Evolutionary conservation across 2,797 vertebrate species (phyloP).

Genomic region (Aviceda leuphotes): DNA sequence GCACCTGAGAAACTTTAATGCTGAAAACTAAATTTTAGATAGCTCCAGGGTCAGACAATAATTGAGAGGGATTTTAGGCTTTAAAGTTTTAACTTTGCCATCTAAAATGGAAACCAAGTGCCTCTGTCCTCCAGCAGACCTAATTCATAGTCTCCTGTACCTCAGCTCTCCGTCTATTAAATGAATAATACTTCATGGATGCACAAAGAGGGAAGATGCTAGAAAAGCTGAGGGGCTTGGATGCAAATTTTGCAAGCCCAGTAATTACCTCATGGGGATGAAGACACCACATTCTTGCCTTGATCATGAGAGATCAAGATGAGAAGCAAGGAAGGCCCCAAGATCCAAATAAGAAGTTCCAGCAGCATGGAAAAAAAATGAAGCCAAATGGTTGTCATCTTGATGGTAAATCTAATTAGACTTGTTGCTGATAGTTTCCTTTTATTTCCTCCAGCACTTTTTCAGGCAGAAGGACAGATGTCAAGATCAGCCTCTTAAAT

Average conservation of each 20-base stretch:
- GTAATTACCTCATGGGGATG: background rate
- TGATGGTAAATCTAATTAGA: background rate
- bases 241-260: background rate
- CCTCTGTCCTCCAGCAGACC: background rate
- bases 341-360: background rate
- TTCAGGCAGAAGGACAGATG: constrained; percentile 26
- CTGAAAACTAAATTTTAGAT: background rate
- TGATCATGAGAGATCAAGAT: background rate
- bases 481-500: constrained; percentile 24
- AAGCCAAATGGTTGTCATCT: background rate
- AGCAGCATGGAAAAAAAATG: background rate
- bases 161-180: background rate
- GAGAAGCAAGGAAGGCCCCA: background rate
- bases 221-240: background rate
- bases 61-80: background rate
- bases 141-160: background rate
- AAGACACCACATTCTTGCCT: background rate
- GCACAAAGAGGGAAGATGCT: background rate
- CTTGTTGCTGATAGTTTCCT: background rate
- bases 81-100: background rate
- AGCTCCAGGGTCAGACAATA: background rate
- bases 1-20: fast-evolving
- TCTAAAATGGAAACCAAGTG: background rate
- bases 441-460: background rate
- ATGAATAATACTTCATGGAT: fast-evolving